A percentile compares a stretch with the other conserved stretches of the same genome.
Evolutionary conservation across 2,113 vertebrate species (phyloP).

Genomic region (Hemicordylus capensis): DNA sequence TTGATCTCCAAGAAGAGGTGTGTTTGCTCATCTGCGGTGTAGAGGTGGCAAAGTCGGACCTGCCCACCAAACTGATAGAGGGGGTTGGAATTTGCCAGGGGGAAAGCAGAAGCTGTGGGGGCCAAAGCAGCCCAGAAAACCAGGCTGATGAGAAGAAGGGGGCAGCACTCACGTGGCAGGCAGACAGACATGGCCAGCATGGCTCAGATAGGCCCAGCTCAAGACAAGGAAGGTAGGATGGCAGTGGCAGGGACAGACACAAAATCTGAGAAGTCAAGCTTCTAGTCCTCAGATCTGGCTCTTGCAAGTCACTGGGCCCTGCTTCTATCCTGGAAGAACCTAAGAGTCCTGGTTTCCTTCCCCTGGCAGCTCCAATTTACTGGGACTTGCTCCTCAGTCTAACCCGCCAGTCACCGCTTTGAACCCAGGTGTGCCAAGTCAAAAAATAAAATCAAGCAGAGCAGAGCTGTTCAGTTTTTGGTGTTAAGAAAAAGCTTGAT

Average conservation of each 20-base stretch:
- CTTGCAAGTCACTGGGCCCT: not conserved
- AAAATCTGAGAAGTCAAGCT: not conserved
- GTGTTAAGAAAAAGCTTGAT: not conserved
- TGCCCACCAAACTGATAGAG: conserved; percentile 25
- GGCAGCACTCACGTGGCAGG: not conserved
- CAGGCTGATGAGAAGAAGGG: not conserved
- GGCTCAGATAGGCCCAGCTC: not conserved
- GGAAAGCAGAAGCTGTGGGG: not conserved
- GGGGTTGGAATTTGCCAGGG: conserved; percentile 37
- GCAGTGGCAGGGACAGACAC: not conserved
- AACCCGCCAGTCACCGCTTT: not conserved
- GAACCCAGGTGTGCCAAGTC: not conserved
- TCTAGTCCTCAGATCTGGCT: not conserved
- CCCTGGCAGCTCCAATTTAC: not conserved
- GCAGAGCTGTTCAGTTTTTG: not conserved
- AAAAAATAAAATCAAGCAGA: not conserved
- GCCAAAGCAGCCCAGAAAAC: not conserved
- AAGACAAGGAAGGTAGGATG: not conserved
- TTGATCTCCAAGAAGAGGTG: conserved; percentile 41
- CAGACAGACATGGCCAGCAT: not conserved
- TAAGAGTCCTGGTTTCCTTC: not conserved
- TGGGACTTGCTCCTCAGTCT: not conserved
- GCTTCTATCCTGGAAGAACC: not conserved
- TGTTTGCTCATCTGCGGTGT: conserved; percentile 14
- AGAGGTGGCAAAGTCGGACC: conserved; percentile 42